phyloP scores from a whole-genome alignment of 2,888 invertebrate genomes.

The Zele albiditarsus region DNA sequence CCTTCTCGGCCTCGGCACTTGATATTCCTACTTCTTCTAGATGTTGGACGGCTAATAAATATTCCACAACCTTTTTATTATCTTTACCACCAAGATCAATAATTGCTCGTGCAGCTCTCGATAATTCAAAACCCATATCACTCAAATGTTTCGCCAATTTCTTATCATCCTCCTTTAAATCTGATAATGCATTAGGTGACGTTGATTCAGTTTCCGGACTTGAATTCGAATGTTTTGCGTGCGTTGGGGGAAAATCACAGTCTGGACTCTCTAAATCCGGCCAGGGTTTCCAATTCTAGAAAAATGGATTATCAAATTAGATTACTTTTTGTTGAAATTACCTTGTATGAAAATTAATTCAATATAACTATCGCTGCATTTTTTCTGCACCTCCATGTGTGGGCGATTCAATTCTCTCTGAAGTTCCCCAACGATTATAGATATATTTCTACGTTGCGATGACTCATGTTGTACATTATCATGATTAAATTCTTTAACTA shows the following conservation, averaged over 20 bases:
- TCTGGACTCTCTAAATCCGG: conserved; percentile 65
- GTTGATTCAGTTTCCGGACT: conserved; percentile 46
- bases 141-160: conserved; percentile 83
- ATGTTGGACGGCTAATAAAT: conserved; percentile 80
- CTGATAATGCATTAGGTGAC: conserved; percentile 54
- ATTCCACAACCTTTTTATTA: conserved; percentile 92
- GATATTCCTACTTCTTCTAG: conserved; percentile 73
- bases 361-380: neutral
- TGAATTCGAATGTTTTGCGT: conserved; percentile 25
- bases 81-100: conserved; percentile 84
- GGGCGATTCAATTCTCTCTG: conserved; percentile 78
- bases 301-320: neutral
- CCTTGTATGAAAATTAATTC: neutral
- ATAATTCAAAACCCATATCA: conserved; percentile 91
- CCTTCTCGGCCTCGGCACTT: conserved; percentile 73
- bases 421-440: conserved; percentile 84
- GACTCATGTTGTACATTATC: conserved; percentile 53
- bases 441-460: conserved; percentile 75
- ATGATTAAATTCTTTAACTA: conserved; percentile 50
- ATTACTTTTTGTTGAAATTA: conserved; percentile 14
- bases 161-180: conserved; percentile 73
- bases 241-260: conserved; percentile 37
- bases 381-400: conserved; percentile 61
- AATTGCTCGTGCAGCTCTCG: conserved; percentile 84
- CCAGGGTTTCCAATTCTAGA: conserved; percentile 70